These are phyloP conservation scores for Lapara coniferarum DNA, from an alignment of 2,888 invertebrate genomes.

Conservation along the genomic window DNA sequence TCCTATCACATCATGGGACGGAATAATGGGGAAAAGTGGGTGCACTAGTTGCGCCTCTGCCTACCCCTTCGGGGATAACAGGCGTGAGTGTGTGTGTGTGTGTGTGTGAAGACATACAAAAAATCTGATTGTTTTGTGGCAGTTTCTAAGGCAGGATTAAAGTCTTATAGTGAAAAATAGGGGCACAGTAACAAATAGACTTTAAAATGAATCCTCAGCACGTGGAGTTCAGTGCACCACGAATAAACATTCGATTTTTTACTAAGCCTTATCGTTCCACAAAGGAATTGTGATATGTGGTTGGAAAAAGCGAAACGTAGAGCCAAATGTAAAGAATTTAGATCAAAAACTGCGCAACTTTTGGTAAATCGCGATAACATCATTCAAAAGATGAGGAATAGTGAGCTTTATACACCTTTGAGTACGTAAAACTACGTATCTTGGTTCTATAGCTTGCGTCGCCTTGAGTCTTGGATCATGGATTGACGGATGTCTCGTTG, in stretches of 20 bases:
- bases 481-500: not conserved
- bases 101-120: too few relatives aligned
- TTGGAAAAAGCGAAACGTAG: conserved; percentile 67
- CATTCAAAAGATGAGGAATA: conserved; percentile 77
- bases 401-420: conserved; percentile 74
- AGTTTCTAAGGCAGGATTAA: too few relatives aligned
- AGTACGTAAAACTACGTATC: conserved; percentile 68
- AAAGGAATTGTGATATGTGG: conserved; percentile 74
- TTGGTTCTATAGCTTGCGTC: conserved; percentile 13
- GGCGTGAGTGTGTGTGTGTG: too few relatives aligned
- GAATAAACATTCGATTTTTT: conserved; percentile 64
- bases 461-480: conserved; percentile 9
- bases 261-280: conserved; percentile 62
- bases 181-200: conserved; percentile 23
- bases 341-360: conserved; percentile 79
- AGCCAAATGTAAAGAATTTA: conserved; percentile 74
- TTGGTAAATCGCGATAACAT: conserved; percentile 76
- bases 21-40: too few relatives aligned
- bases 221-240: conserved; percentile 46
- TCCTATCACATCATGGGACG: too few relatives aligned
- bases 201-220: conserved; percentile 38
- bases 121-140: too few relatives aligned
- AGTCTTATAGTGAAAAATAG: conserved; percentile 18
- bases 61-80: too few relatives aligned
- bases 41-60: too few relatives aligned